A percentile compares a stretch with the other conserved stretches of the same genome.
These are phyloP conservation scores for Aphaenogaster ashmeadi DNA, from an alignment of 1,140 invertebrate genomes.

Conservation along the genomic window DNA sequence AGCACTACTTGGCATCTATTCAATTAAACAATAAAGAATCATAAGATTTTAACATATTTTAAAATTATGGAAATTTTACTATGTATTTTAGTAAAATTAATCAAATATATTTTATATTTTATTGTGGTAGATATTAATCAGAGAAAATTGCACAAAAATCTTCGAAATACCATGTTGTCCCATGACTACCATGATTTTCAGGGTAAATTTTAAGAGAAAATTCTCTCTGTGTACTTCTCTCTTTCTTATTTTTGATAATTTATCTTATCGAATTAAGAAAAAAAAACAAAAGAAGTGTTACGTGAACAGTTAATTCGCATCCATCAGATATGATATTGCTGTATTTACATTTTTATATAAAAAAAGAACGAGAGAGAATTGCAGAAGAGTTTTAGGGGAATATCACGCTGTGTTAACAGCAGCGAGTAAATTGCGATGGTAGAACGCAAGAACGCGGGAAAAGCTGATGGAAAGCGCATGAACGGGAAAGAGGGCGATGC, in stretches of 20 bases:
- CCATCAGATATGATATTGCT: background rate
- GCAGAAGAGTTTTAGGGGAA: background rate
- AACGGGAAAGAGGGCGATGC: slow-evolving; percentile 18
- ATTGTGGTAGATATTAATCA: too few species aligned
- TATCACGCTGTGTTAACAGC: background rate
- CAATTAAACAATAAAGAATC: too few species aligned
- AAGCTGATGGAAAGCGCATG: slow-evolving; percentile 26
- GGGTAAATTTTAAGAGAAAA: too few species aligned
- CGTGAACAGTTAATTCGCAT: background rate
- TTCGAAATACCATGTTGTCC: too few species aligned
- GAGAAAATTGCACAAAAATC: too few species aligned
- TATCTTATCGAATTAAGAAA: background rate
- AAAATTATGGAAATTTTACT: too few species aligned
- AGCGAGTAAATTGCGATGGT: slow-evolving; percentile 15
- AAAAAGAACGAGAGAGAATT: background rate
- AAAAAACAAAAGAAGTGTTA: background rate
- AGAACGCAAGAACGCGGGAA: background rate
- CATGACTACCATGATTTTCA: too few species aligned
- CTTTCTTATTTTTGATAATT: background rate
- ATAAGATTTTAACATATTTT: too few species aligned
- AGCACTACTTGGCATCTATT: too few species aligned
- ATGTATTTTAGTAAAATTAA: too few species aligned
- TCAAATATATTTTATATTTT: too few species aligned
- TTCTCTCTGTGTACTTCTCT: too few species aligned
- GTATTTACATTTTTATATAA: background rate